Evolutionary conservation across 2,797 vertebrate species (phyloP).

Genomic region (Sardinella longiceps): DNA sequence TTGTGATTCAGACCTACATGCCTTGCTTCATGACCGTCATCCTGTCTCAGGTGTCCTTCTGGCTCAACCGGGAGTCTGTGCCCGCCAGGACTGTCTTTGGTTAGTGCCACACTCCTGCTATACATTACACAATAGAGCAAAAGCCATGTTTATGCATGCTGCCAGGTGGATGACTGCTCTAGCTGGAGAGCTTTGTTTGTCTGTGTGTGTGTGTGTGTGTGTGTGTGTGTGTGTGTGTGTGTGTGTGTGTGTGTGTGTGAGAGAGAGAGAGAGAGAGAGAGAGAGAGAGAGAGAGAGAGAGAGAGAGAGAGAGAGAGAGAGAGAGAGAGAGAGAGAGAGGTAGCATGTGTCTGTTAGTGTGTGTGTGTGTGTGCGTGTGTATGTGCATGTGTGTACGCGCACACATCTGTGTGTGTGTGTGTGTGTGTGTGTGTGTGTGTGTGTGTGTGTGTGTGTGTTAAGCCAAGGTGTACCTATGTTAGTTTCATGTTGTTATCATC

Average conservation of each 20-base stretch:
- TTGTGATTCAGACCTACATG: constrained; percentile 98
- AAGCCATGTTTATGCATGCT: neutral
- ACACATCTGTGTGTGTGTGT: neutral
- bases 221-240: neutral
- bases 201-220: neutral
- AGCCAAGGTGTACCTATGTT: neutral
- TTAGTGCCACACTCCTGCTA: constrained; percentile 70
- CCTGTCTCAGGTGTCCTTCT: constrained; percentile 96
- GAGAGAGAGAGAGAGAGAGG: too few relatives aligned
- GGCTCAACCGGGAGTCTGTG: constrained; percentile 97
- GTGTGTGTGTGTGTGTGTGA: neutral
- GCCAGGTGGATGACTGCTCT: neutral
- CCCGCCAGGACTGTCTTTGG: constrained; percentile 97
- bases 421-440: neutral
- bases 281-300: too few relatives aligned
- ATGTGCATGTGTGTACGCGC: neutral
- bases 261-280: too few relatives aligned
- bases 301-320: too few relatives aligned
- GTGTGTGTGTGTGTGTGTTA: neutral
- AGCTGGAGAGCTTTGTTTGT: neutral
- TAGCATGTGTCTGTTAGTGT: neutral
- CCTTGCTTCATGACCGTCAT: constrained; percentile 99
- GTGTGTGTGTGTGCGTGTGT: neutral
- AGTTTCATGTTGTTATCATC: constrained; percentile 34
- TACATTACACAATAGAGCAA: neutral